Evolutionary conservation across 2,797 vertebrate genomes (phyloP).

Genomic region (Myioborus miniatus): DNA sequence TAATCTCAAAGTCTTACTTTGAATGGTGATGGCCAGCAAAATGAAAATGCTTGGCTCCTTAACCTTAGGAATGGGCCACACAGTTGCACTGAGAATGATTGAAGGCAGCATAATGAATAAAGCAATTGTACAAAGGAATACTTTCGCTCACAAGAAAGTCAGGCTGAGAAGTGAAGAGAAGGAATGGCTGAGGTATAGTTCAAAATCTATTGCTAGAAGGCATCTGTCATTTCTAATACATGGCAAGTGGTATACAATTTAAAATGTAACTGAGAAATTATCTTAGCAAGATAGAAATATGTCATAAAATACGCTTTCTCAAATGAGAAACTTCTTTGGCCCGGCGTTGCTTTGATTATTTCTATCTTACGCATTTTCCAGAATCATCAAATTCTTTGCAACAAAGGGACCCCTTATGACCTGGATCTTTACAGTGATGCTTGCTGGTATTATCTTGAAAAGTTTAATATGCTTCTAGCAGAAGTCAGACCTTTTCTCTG

Average conservation of each 20-base stretch:
- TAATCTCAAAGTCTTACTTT: neutral
- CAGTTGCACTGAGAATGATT: neutral
- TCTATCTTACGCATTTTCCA: neutral
- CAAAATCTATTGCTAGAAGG: neutral
- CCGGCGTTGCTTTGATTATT: neutral
- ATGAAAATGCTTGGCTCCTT: neutral
- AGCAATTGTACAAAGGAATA: neutral
- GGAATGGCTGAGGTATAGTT: neutral
- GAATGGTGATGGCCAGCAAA: neutral
- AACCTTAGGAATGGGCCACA: neutral
- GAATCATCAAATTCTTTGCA: neutral
- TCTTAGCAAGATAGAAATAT: neutral
- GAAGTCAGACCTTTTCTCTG: constrained; percentile 3
- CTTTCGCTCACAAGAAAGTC: neutral
- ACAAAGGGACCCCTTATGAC: neutral
- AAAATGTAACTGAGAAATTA: neutral
- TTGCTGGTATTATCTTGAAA: constrained; percentile 46
- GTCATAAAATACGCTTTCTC: neutral
- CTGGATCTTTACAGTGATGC: constrained; percentile 9
- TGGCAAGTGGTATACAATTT: neutral
- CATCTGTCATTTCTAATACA: neutral
- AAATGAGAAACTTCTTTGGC: neutral
- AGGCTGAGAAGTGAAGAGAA: neutral
- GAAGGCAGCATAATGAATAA: neutral
- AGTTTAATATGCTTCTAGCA: constrained; percentile 13